Base-by-base conservation (phyloP, 1,140 invertebrate species). In the Zaprionus davidi region DNA sequence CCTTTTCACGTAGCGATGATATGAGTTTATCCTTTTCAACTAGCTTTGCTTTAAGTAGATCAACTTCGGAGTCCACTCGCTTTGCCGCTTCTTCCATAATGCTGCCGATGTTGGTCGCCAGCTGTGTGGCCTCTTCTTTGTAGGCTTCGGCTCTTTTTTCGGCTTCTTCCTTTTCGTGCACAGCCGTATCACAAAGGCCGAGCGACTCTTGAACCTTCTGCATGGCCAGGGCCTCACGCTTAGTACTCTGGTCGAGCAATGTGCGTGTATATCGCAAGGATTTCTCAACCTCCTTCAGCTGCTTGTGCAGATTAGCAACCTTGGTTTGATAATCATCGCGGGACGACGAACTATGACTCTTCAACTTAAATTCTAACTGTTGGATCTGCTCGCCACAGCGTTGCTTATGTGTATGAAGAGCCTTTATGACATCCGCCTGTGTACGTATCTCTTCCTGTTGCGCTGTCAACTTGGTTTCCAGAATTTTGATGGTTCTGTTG, bases 71-170 rank as follows among this genome's bases (percentile, higher is more conserved):
- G 85, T 95, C 94, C 69, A 96, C 94, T 86, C 94, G 95, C 1
- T 91, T 88, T 6, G 94, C 94, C 71, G 96, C 93, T 46, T 94
- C 94, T 57, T 95, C 93, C 79, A 95, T 94, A 20, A 95, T 95
- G 63, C 73, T 72, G 26, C 90, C 86, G 22, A 93, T 88, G 7
- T 70, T 91, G 13, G 49, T 68, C 11, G 85, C 82, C 49, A 92
- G 57, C 46, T 87, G 63, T 11, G 59, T 63, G 6, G 76, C 68
- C 58, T 92, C 90, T 58, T 92, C 90, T 53, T 83, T 85, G 17
- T 90, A 82, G 15, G 62, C 15, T 67, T 78, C 80, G 22, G 93
- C 88, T 12, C 71, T 71, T 36, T 81, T 84, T 6, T 91, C 69
- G 9, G 93, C 90, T 22, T 80, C 81, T 24, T 93, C 92, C 65